phyloP scores from a whole-genome alignment of 64 coral and sea anemone species.

The Montipora efflorescens region DNA sequence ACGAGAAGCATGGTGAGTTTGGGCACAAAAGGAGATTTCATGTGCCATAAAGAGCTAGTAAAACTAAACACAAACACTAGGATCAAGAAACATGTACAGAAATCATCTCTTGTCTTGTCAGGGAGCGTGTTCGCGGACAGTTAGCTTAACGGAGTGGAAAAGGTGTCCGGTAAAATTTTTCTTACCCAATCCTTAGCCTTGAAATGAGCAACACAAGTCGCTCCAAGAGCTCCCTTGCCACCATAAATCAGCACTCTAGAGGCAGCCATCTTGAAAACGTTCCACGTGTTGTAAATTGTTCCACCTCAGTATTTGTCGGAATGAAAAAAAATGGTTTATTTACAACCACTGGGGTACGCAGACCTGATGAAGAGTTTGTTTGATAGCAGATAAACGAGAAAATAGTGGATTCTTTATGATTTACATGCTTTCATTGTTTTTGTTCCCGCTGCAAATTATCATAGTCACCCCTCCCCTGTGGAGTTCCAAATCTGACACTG shows the following conservation, averaged over 20 bases:
- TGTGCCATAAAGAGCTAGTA: too few relatives aligned
- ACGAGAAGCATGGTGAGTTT: too few relatives aligned
- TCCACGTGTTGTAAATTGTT: slow-evolving; percentile 39
- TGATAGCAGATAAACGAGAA: background rate
- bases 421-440: background rate
- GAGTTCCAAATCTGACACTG: background rate
- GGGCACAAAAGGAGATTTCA: too few relatives aligned
- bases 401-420: background rate
- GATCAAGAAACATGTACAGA: too few relatives aligned
- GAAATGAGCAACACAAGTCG: slow-evolving; percentile 90
- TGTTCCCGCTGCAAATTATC: too few relatives aligned
- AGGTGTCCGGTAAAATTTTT: too few relatives aligned
- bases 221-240: slow-evolving; percentile 98
- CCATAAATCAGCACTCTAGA: slow-evolving; percentile 93
- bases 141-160: too few relatives aligned
- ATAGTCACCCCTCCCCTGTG: background rate
- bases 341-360: background rate
- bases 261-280: slow-evolving; percentile 74
- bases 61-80: too few relatives aligned
- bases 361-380: background rate
- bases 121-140: too few relatives aligned
- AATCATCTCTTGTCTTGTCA: too few relatives aligned
- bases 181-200: slow-evolving; percentile 96
- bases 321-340: too few relatives aligned
- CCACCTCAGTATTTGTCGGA: too few relatives aligned